A percentile compares a stretch with the other conserved stretches of the same genome.
These are phyloP conservation scores for Exephanes ischioxanthus DNA, from an alignment of 2,888 invertebrate species.

Conservation along the genomic window DNA sequence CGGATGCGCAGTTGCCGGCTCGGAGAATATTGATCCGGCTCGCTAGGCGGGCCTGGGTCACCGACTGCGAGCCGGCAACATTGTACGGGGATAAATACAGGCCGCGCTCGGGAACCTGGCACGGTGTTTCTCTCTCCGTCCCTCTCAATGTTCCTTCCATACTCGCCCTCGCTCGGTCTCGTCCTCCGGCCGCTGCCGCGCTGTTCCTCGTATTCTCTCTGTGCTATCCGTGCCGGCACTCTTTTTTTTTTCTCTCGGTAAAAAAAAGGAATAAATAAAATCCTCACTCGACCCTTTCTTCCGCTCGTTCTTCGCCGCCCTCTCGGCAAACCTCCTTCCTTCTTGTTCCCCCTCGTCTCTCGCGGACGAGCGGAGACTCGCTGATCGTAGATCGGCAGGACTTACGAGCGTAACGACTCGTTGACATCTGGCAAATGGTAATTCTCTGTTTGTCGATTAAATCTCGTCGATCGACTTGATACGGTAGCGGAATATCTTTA, in stretches of 20 bases:
- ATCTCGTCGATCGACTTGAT: not conserved
- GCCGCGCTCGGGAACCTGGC: conserved; percentile 71
- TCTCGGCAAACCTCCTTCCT: conserved; percentile 14
- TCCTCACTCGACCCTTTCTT: conserved; percentile 34
- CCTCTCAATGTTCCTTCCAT: conserved; percentile 45
- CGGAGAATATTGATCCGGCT: conserved; percentile 72
- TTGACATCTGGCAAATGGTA: conserved; percentile 10
- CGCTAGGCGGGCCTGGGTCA: conserved; percentile 75
- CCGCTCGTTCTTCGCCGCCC: conserved; percentile 31
- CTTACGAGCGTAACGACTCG: conserved; percentile 21
- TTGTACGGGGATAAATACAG: conserved; percentile 71
- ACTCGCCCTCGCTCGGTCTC: conserved; percentile 14
- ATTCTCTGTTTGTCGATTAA: not conserved
- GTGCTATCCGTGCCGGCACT: conserved; percentile 5
- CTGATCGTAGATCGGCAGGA: not conserved
- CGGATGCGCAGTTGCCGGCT: conserved; percentile 76
- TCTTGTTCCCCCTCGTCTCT: not conserved
- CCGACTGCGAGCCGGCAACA: conserved; percentile 79
- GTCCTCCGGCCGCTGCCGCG: not conserved
- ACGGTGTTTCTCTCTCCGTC: conserved; percentile 64
- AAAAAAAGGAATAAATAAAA: not conserved
- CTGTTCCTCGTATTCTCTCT: conserved; percentile 49
- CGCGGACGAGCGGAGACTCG: not conserved
- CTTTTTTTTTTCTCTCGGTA: not conserved
- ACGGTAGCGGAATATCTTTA: not conserved